Conservation (phyloP, 2,113 vertebrate species). For the Podiceps cristatus region DNA sequence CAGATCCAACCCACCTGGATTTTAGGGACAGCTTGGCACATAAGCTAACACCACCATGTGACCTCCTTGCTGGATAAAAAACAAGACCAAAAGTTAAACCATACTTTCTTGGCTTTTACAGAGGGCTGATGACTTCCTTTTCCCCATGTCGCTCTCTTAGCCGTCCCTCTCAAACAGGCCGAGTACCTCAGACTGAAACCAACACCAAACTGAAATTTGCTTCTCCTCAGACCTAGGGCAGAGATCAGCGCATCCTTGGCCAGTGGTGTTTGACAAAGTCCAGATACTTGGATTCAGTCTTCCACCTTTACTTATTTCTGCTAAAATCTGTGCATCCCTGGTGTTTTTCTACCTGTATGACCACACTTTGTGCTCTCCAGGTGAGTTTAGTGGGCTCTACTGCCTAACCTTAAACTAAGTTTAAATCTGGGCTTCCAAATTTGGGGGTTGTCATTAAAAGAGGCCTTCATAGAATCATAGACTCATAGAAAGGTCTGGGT, state of each 20-base stretch:
- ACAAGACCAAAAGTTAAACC: background rate
- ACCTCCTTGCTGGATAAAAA: background rate
- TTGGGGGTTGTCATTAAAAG: background rate
- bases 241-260: background rate
- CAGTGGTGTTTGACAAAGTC: background rate
- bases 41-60: background rate
- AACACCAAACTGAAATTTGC: background rate
- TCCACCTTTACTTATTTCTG: background rate
- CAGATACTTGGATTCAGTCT: background rate
- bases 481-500: too few relatives aligned
- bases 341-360: too few relatives aligned
- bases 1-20: background rate
- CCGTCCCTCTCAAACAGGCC: background rate
- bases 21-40: background rate
- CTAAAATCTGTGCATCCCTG: background rate
- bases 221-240: background rate
- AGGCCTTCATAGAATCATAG: too few relatives aligned
- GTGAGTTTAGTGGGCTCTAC: background rate
- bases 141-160: rapidly evolving
- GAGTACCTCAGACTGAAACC: background rate
- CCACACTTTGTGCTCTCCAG: background rate
- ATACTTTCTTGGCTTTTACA: background rate
- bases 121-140: background rate
- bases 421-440: background rate
- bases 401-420: background rate